Conservation (phyloP, 2,113 vertebrate species). For the Pangasianodon hypophthalmus region DNA sequence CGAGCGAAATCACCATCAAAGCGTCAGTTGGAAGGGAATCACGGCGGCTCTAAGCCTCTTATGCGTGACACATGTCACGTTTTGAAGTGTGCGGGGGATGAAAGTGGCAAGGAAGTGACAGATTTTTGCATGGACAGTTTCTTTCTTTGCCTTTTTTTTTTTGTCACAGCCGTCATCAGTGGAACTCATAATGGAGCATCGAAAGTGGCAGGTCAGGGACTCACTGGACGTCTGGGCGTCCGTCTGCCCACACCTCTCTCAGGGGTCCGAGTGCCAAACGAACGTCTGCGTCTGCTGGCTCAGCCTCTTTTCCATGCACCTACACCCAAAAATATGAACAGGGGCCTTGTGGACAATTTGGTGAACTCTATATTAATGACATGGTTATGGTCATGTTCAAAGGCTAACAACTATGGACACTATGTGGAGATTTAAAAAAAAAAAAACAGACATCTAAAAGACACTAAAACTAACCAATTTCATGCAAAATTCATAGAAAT, state of each 20-base stretch:
- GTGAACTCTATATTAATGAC: not conserved
- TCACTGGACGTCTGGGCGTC: slow-evolving; percentile 63
- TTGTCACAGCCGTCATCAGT: slow-evolving; percentile 69
- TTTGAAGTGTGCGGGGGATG: slow-evolving; percentile 78
- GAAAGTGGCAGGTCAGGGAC: slow-evolving; percentile 64
- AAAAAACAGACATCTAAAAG: not conserved
- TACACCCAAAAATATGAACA: not conserved
- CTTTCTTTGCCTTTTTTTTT: slow-evolving; percentile 27
- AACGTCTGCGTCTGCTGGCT: slow-evolving; percentile 51
- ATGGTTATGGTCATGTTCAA: not conserved
- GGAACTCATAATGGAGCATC: slow-evolving; percentile 63
- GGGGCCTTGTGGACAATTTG: not conserved
- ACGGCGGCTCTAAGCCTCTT: slow-evolving; percentile 81
- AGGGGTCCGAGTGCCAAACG: slow-evolving; percentile 60
- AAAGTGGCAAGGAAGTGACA: slow-evolving; percentile 75
- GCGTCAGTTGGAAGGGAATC: slow-evolving; percentile 74
- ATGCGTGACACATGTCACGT: slow-evolving; percentile 78
- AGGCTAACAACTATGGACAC: not conserved
- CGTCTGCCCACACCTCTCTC: slow-evolving; percentile 60
- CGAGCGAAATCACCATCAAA: slow-evolving; percentile 82
- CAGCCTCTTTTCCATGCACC: slow-evolving; percentile 14
- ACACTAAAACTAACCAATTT: not conserved
- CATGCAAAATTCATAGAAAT: not conserved
- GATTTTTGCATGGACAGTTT: slow-evolving; percentile 71
- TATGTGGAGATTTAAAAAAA: not conserved